A percentile compares a stretch with the other conserved stretches of the same genome.
Conservation (phyloP, 2,113 vertebrate genomes). For the Tor tambroides region DNA sequence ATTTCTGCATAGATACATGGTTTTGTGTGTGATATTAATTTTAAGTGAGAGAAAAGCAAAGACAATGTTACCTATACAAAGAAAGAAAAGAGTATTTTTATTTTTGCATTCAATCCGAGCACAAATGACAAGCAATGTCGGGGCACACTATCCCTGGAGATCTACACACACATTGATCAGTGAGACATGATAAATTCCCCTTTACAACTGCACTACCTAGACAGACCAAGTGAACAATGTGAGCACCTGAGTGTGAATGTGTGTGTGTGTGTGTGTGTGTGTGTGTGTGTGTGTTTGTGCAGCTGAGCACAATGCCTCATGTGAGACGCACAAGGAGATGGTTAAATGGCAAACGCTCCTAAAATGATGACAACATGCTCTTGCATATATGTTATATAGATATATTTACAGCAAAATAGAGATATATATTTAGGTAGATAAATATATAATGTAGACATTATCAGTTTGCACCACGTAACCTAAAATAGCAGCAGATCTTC, state of each 20-base stretch:
- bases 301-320: constrained; percentile 38
- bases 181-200: constrained; percentile 49
- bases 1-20: constrained; percentile 35
- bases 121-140: constrained; percentile 35
- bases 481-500: neutral
- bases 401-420: constrained; percentile 53
- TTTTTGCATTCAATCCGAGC: constrained; percentile 38
- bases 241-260: constrained; percentile 43
- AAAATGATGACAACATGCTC: neutral
- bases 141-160: constrained; percentile 32
- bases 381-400: constrained; percentile 12
- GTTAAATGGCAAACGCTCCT: constrained; percentile 11
- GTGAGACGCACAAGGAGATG: constrained; percentile 34
- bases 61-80: constrained; percentile 25
- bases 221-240: constrained; percentile 38
- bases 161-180: constrained; percentile 48
- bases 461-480: constrained; percentile 28
- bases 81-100: neutral
- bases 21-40: constrained; percentile 28
- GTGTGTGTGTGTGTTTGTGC: constrained; percentile 14
- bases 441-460: constrained; percentile 53
- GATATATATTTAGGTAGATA: constrained; percentile 53
- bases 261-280: constrained; percentile 39
- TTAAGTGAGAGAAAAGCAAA: constrained; percentile 6
- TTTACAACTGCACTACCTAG: constrained; percentile 51